Evolutionary conservation across 2,797 vertebrate species (phyloP), one percentile per base, ranked within the genome.

Genomic region (Xiphophorus birchmanni): DNA sequence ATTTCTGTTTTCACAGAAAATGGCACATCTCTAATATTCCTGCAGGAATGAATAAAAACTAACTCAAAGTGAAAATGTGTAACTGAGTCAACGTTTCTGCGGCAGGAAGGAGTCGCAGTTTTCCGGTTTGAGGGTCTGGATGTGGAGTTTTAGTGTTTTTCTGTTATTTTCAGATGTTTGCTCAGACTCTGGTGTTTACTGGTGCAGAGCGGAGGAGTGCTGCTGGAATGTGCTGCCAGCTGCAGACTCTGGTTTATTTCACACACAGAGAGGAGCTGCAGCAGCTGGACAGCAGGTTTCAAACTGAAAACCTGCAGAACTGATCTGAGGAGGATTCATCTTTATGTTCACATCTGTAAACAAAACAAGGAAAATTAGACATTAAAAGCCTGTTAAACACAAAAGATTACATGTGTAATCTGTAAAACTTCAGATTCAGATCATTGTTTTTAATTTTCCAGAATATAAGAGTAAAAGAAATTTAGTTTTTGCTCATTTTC

Each of bases 151-250:
- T 90, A 78, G 82, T 83, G 89, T 82, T 67, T 77, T 73, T 75
- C 74, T 89, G 92, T 77, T 77, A 87, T 81, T 90, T 92, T 88
- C 74, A 3, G 63, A 60, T n/a, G 89, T 93, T 93, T 91, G 91
- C 74, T 91, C 17, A 37, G 76, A 91, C 77, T 89, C 8, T 29
- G 0, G 75, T 82, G 89, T 92, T 87, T 94, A 86, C 80, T 89
- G 90, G 91, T 82, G 88, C 78, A 87, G 84, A 89, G 77, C 85
- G 86, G 87, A 88, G 83, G 83, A n/a, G 6, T 26, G 32, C 73
- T 88, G 29, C 77, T 87, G 87, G 93, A 93, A 91, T 94, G 90
- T 52, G 29, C 73, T 54, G 76, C 86, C 89, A 90, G 86, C 90
- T 88, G 84, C 82, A 86, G 85, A 73, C 78, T 84, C 91, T 92